Base-by-base conservation (phyloP, 2,888 invertebrate genomes). In the Lepidonotus clava region DNA sequence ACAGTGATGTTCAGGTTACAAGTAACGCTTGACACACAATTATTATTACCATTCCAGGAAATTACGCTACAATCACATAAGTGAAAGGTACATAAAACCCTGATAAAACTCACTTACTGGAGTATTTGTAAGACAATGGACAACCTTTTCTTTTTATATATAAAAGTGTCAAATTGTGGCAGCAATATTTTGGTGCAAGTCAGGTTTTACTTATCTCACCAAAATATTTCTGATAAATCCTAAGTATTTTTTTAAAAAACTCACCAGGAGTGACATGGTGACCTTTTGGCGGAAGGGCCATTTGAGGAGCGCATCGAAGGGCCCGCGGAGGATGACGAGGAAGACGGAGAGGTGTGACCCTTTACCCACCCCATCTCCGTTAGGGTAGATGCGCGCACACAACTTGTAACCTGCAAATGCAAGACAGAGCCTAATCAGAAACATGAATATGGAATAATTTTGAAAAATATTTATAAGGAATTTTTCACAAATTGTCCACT, bases 331-430 rank as follows among this genome's bases (percentile, higher is more conserved):
- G 21, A 94, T 86, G 36, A 93, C 93, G 86, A 94, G 92, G 89
- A 93, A 94, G n/a, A 94, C 88, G 5, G 93, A 93, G 32, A 94
- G 86, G 88, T 93, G 92, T 0, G 92, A 90, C n/a, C 91, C 91
- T 77, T 92, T 92, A 21, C 93, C 93, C 88, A 92, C 90, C 0
- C 94, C 93, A 67, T 93, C 93, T 11, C 94, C 94, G 89, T 93
- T 93, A 5, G 92, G 91, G 86, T 93, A 94, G 2, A 93, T 85
- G 6, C 93, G 89, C 0, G 90, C 89, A 87, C 92, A 93, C 92
- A 93, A 91, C 88, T 93, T 93, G 88, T 93, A 94, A 18, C 91
- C 90, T 89, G 85, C 18, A 83, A 32, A 67, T 40, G 14, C 11
- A 51, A 21, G 11, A 21, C 21, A 51, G 51, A 11, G 11, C 11